Evolutionary conservation across 2,113 vertebrate species (phyloP), one percentile per base, ranked within the genome.

Genomic region (Damaliscus lunatus): DNA sequence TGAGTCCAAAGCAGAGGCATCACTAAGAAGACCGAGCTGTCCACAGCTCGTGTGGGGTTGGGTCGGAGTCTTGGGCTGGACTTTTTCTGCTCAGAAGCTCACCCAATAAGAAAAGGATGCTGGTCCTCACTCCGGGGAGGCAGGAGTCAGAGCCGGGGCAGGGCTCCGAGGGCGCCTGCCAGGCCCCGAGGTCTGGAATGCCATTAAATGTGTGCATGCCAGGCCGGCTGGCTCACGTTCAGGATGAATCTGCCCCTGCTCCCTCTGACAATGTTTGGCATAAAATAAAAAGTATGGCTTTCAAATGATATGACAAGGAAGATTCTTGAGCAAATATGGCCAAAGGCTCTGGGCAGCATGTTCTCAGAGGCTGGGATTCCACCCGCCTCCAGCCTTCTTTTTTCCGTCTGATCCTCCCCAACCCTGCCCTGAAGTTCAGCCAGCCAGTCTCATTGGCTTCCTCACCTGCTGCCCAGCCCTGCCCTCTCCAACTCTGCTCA

Each of bases 281-380:
- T 80, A 57, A 98, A 97, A 96, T 62, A 98, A 98, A 97, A 96
- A 98, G 96, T 81, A 80, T 62, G 92, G 96, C 90, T 98, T 98
- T 92, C 97, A 98, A 98, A 97, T 94, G 86, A 97, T 74, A 89
- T 90, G 74, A 27, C 59, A 27, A 96, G 93, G 94, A 98, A 98
- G 96, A 97, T 88, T 97, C 98, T 98, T 97, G 98, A 98, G 97
- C 98, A 99, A 98, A 98, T 99, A 98, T 97, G 95, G 98, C 97
- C 98, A 98, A 98, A 98, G 94, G 53, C 48, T 98, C 16, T 60
- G 97, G 92, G 95, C 91, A 97, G 94, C 97, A 82, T 71, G 90
- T 82, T 96, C 78, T 83, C 21, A 21, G 89, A 53, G 57, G 48
- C 96, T 91, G 87, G 83, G 60, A 98, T 81, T 83, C 83, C 96